These are phyloP conservation scores for Drosophila ezoana DNA, from an alignment of 2,888 invertebrate genomes.

Conservation along the genomic window DNA sequence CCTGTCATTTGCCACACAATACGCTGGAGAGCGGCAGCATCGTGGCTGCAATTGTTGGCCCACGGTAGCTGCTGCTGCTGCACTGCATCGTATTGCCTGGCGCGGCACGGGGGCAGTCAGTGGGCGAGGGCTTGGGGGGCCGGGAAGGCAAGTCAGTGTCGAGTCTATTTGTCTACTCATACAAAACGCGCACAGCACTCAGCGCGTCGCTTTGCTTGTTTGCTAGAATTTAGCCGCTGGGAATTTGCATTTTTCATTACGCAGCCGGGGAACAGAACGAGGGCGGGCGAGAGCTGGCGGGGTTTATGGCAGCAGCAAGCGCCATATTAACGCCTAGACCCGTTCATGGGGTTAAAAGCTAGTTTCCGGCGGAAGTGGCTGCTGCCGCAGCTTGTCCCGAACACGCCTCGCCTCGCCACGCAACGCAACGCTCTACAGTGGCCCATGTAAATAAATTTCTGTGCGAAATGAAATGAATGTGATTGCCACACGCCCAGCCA, in stretches of 20 bases:
- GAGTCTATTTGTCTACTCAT: conserved; percentile 69
- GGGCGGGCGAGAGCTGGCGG: background rate
- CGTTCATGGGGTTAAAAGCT: conserved; percentile 81
- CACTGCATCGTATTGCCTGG: conserved; percentile 28
- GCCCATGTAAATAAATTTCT: conserved; percentile 77
- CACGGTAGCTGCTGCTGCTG: conserved; percentile 37
- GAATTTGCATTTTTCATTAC: conserved; percentile 84
- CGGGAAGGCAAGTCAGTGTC: conserved; percentile 53
- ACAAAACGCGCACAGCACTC: conserved; percentile 59
- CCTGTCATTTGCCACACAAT: conserved; percentile 81
- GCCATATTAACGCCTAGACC: conserved; percentile 79
- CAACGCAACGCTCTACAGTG: conserved; percentile 11
- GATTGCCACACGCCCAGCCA: conserved; percentile 70
- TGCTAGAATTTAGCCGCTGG: conserved; percentile 83
- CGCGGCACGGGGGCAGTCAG: background rate
- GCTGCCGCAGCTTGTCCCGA: conserved; percentile 71
- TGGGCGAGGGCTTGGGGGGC: background rate
- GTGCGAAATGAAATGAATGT: conserved; percentile 81
- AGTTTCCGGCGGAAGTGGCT: conserved; percentile 81
- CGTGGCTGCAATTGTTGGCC: conserved; percentile 69
- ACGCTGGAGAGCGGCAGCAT: conserved; percentile 72
- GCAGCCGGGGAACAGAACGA: conserved; percentile 59
- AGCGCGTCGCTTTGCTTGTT: conserved; percentile 79
- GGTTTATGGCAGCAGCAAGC: conserved; percentile 40
- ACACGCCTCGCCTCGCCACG: conserved; percentile 16